Conservation (phyloP, 2,113 vertebrate genomes). For the Oryzias melastigma region DNA sequence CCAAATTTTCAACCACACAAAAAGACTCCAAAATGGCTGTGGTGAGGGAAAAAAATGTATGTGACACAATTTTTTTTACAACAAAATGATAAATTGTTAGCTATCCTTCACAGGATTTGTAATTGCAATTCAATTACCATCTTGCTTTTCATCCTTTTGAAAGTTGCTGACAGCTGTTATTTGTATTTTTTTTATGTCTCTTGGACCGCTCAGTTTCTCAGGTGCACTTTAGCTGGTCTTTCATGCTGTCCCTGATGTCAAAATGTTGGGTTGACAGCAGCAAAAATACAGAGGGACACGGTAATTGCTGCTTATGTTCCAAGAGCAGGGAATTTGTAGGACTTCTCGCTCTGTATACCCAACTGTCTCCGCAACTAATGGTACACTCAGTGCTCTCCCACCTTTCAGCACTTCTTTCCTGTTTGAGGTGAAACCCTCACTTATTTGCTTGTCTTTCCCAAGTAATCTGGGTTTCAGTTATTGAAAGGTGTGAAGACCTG, state of each 20-base stretch:
- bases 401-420: constrained; percentile 70
- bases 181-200: constrained; percentile 63
- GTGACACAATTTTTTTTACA: no score
- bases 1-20: no score
- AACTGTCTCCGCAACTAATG: constrained; percentile 69
- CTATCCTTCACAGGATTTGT: not conserved
- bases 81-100: no score
- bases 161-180: constrained; percentile 66
- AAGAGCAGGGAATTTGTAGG: constrained; percentile 67
- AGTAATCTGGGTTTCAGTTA: constrained; percentile 52
- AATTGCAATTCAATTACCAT: constrained; percentile 25
- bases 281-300: constrained; percentile 69
- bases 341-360: constrained; percentile 61
- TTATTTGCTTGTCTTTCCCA: constrained; percentile 59
- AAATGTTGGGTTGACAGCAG: constrained; percentile 60
- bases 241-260: constrained; percentile 59
- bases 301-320: constrained; percentile 70
- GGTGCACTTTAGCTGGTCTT: constrained; percentile 46
- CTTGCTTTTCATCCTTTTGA: constrained; percentile 45
- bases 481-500: constrained; percentile 42
- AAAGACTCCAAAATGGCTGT: no score
- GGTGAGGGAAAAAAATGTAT: no score
- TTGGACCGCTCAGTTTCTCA: constrained; percentile 56
- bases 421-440: constrained; percentile 63
- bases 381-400: constrained; percentile 60